Conservation (phyloP, 2,888 invertebrate genomes). For the Agrypnus murinus region DNA sequence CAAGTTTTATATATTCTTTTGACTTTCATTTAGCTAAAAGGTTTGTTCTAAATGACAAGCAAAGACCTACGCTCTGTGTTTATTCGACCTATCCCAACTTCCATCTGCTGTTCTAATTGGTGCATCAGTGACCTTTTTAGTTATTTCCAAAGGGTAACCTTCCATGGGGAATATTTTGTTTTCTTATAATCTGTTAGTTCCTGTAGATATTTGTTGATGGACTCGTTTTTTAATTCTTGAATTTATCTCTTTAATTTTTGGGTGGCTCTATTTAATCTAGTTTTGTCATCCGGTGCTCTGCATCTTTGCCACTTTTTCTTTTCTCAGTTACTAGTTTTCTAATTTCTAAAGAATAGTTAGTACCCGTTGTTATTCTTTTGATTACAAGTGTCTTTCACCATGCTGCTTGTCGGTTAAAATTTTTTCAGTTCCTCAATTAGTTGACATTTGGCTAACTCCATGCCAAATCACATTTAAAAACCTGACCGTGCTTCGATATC, state of each 20-base stretch:
- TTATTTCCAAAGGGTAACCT: conserved; percentile 7
- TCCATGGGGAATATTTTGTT: conserved; percentile 16
- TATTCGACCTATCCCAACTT: background rate
- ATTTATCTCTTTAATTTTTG: conserved; percentile 39
- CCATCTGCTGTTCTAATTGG: background rate
- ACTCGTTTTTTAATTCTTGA: conserved; percentile 10
- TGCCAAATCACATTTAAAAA: no score
- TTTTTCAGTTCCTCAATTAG: conserved; percentile 19
- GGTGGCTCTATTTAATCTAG: conserved; percentile 38
- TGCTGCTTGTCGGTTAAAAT: conserved; percentile 27
- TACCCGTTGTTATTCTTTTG: conserved; percentile 18
- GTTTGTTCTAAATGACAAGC: conserved; percentile 17
- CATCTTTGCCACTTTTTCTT: conserved; percentile 21
- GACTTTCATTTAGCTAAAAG: conserved; percentile 15
- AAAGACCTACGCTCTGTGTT: background rate
- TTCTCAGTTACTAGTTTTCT: conserved; percentile 27
- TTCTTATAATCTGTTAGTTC: conserved; percentile 8
- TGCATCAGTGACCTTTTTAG: background rate
- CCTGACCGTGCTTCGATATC: no score
- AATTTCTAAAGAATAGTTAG: conserved; percentile 17
- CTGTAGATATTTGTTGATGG: conserved; percentile 6
- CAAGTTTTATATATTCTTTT: background rate
- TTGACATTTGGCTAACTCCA: no score
- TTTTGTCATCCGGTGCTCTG: conserved; percentile 46
- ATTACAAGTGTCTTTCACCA: conserved; percentile 25